These are phyloP conservation scores for Agriopis marginaria DNA, from an alignment of 2,888 invertebrate genomes.

Conservation along the genomic window DNA sequence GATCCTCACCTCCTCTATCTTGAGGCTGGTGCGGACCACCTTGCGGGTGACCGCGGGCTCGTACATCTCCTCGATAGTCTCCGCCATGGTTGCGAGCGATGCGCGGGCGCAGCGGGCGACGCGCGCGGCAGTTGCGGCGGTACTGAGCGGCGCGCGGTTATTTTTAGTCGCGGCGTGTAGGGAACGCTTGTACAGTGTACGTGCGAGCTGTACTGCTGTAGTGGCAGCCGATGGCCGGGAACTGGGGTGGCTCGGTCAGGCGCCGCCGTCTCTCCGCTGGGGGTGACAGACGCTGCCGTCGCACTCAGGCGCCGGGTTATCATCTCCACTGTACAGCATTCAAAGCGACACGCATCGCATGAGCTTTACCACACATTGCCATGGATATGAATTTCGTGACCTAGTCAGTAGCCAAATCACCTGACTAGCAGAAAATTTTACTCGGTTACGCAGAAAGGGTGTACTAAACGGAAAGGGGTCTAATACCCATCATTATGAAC, in stretches of 20 bases:
- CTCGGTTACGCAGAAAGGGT: too few species aligned
- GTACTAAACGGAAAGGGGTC: too few species aligned
- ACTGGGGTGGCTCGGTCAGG: constrained; percentile 37
- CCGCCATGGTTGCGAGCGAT: constrained; percentile 85
- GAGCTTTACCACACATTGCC: not conserved
- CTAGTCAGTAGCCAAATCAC: not conserved
- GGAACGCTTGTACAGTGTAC: constrained; percentile 44
- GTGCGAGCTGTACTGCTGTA: constrained; percentile 29
- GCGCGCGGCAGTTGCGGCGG: constrained; percentile 82
- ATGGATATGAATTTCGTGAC: not conserved
- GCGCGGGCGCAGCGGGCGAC: constrained; percentile 81
- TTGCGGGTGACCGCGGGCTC: constrained; percentile 90
- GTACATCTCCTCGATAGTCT: constrained; percentile 90
- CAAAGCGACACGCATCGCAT: not conserved
- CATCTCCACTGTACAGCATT: not conserved
- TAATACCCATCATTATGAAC: too few species aligned
- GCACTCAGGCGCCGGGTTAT: not conserved
- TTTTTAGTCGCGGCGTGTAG: constrained; percentile 79
- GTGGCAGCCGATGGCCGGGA: constrained; percentile 39
- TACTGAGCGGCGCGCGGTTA: constrained; percentile 79
- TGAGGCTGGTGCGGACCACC: constrained; percentile 89
- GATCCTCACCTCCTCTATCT: constrained; percentile 90
- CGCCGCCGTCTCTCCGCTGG: constrained; percentile 21
- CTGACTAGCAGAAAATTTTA: not conserved
- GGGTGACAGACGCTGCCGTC: constrained; percentile 32